A percentile compares a stretch with the other conserved stretches of the same genome.
phyloP scores from a whole-genome alignment of 2,888 invertebrate genomes.

The Macropis europaea region DNA sequence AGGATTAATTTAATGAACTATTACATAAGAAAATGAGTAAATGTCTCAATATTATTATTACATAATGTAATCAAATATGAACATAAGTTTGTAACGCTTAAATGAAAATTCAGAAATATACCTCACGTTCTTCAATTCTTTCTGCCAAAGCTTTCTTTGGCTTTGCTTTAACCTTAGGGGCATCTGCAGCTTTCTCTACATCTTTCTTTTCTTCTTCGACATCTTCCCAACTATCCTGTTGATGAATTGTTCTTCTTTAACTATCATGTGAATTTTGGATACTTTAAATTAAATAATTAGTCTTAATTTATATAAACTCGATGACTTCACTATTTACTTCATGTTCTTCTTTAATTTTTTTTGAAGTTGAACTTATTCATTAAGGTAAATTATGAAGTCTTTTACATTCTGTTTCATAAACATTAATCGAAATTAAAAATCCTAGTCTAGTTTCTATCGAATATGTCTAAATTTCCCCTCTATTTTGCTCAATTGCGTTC shows the following conservation, averaged over 20 bases:
- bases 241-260: constrained; percentile 10
- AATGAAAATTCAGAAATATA: constrained; percentile 67
- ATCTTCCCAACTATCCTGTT: constrained; percentile 96
- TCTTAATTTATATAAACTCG: not conserved
- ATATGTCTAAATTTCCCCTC: too few relatives aligned
- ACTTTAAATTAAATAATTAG: not conserved
- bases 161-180: constrained; percentile 84
- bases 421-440: too few relatives aligned
- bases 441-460: too few relatives aligned
- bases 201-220: constrained; percentile 91
- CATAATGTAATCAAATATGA: not conserved
- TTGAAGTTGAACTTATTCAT: too few relatives aligned
- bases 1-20: not conserved
- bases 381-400: too few relatives aligned
- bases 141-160: constrained; percentile 88
- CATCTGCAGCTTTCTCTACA: constrained; percentile 85
- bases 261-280: not conserved
- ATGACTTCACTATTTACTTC: too few relatives aligned
- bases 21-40: not conserved
- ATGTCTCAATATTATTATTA: not conserved
- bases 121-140: constrained; percentile 94
- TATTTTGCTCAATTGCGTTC: too few relatives aligned
- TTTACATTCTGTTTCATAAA: too few relatives aligned
- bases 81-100: too few relatives aligned
- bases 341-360: too few relatives aligned